phyloP scores from a whole-genome alignment of 2,113 vertebrate genomes.

The Gavia stellata region DNA sequence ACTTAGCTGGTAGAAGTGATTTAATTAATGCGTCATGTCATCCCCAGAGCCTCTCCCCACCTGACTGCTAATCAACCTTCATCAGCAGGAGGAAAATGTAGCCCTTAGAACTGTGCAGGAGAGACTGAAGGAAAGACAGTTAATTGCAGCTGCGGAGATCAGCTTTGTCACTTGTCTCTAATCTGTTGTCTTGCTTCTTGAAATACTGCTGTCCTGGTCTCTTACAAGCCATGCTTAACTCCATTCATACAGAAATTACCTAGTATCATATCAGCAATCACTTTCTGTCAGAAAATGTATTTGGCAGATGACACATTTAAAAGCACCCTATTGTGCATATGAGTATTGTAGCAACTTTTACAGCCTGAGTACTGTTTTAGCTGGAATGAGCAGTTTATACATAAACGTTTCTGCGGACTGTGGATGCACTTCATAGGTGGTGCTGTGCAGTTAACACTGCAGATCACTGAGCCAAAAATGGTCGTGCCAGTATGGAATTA shows the following conservation, averaged over 20 bases:
- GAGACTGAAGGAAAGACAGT: constrained; percentile 46
- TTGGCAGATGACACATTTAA: constrained; percentile 26
- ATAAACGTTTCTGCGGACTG: not conserved
- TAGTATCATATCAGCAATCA: constrained; percentile 50
- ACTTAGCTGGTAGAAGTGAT: constrained; percentile 77
- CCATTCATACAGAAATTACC: constrained; percentile 57
- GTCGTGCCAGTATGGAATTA: not conserved
- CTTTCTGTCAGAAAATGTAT: constrained; percentile 18
- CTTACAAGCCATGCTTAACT: constrained; percentile 1
- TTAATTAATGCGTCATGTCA: constrained; percentile 73
- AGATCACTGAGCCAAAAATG: not conserved
- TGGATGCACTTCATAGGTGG: not conserved
- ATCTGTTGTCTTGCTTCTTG: constrained; percentile 23
- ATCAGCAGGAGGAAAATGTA: constrained; percentile 62
- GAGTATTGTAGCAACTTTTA: not conserved
- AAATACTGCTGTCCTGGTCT: not conserved
- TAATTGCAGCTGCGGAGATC: constrained; percentile 55
- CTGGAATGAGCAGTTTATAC: not conserved
- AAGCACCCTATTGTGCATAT: not conserved
- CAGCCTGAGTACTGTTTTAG: not conserved
- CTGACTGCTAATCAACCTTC: constrained; percentile 78
- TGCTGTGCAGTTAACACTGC: not conserved
- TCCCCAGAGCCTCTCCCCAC: constrained; percentile 68
- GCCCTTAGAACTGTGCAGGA: not conserved
- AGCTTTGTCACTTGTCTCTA: constrained; percentile 60